These are phyloP conservation scores for Vulpes lagopus DNA, from an alignment of 2,113 vertebrate species.

Conservation along the genomic window DNA sequence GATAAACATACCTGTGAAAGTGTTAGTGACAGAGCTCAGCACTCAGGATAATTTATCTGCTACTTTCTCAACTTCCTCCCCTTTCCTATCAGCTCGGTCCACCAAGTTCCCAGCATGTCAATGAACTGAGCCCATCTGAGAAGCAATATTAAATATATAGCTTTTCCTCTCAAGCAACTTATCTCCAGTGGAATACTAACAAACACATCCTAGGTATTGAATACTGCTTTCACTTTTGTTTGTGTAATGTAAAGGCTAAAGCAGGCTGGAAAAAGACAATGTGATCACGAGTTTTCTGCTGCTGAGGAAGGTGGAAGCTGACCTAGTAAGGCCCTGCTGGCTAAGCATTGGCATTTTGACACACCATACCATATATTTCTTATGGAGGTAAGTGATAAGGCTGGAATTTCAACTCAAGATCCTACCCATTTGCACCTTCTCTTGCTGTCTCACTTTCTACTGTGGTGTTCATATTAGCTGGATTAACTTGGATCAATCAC, in stretches of 20 bases:
- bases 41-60: background rate
- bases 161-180: background rate
- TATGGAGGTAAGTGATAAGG: too few relatives aligned
- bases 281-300: background rate
- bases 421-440: background rate
- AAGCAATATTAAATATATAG: background rate
- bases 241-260: background rate
- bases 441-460: background rate
- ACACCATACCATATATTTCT: rapidly evolving
- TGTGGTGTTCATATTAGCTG: background rate
- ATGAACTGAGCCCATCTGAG: background rate
- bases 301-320: background rate
- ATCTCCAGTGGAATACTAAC: background rate
- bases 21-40: background rate
- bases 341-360: background rate
- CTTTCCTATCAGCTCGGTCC: background rate
- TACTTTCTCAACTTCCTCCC: background rate
- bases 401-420: background rate
- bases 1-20: background rate
- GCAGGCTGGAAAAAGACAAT: rapidly evolving
- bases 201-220: background rate
- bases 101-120: background rate
- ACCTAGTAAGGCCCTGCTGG: background rate
- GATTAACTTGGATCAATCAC: background rate
- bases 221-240: background rate